Evolutionary conservation across 2,797 vertebrate species (phyloP), one percentile per base, ranked within the genome.

Genomic region (Gadopsis bispinosus): DNA sequence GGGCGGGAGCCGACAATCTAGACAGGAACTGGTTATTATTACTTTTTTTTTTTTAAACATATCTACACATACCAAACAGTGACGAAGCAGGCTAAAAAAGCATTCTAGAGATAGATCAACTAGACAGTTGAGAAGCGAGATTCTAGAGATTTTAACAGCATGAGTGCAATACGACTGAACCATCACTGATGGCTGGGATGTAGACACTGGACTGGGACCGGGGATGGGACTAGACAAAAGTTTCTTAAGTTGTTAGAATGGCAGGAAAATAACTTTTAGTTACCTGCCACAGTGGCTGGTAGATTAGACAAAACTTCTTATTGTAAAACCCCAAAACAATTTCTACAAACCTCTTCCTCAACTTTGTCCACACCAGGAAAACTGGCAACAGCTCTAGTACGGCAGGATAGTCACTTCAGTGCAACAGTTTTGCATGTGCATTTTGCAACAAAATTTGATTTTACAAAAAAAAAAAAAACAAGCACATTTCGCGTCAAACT

Each of bases 391-490:
- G 75, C 69, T 87, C 77, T 4, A 65, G 67, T 26, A 31, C 56
- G 77, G 84, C 85, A 87, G 84, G 81, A 80, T 56, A 71, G 84
- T 89, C 89, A 75, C 80, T 79, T 88, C 87, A 93, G 92, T 94
- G 93, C 91, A 94, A 94, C 83, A 56, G 62, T 78, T 83, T 75
- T 77, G 87, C 84, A 73, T 92, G 86, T 91, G 88, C 88, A 89
- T 91, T 88, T 82, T 80, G 89, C 88, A 84, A 91, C 75, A 82
- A 86, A 83, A 87, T 19, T 83, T 64, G 75, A 59, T 51, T 8
- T 61, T 35, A 78, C 68, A 61, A 75, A 64, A 81, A 41, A 26
- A 26, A 26, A 26, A 26, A 26, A 76, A 75, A 75, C 41, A 69
- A 89, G 77, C 79, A 48, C 45, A 61, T 70, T 70, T 76, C 7